Conservation (phyloP, 2,797 vertebrate species). For the Tamandua tetradactyla region DNA sequence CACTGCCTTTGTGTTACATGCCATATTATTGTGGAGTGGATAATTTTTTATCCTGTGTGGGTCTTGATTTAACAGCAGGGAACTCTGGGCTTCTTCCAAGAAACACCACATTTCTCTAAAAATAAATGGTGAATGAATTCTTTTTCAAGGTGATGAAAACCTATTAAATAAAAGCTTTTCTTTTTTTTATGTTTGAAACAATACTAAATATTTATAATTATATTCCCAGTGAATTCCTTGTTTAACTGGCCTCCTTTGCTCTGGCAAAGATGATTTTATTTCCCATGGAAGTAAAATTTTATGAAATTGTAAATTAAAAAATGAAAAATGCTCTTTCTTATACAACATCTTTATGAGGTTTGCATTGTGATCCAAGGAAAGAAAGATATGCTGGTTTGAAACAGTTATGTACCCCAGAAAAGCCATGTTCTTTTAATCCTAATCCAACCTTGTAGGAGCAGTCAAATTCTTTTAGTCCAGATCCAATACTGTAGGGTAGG, state of each 20-base stretch:
- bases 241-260: conserved; percentile 53
- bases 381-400: too few relatives aligned
- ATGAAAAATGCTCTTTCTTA: too few relatives aligned
- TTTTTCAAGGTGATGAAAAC: conserved; percentile 58
- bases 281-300: background rate
- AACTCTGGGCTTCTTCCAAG: conserved; percentile 60
- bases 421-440: too few relatives aligned
- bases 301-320: background rate
- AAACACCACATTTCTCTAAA: conserved; percentile 47
- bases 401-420: too few relatives aligned
- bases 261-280: conserved; percentile 1
- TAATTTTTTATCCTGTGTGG: conserved; percentile 6
- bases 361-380: background rate
- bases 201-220: conserved; percentile 7
- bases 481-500: too few relatives aligned
- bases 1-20: conserved; percentile 37
- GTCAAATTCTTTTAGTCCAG: too few relatives aligned
- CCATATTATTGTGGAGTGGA: conserved; percentile 16
- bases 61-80: conserved; percentile 61
- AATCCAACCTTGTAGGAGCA: too few relatives aligned
- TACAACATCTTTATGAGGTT: background rate
- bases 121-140: conserved; percentile 40
- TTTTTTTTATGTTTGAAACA: conserved; percentile 50
- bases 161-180: conserved; percentile 45
- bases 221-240: background rate